A percentile compares a stretch with the other conserved stretches of the same genome.
phyloP scores from a whole-genome alignment of 2,888 invertebrate species.

The Meta bourneti region DNA sequence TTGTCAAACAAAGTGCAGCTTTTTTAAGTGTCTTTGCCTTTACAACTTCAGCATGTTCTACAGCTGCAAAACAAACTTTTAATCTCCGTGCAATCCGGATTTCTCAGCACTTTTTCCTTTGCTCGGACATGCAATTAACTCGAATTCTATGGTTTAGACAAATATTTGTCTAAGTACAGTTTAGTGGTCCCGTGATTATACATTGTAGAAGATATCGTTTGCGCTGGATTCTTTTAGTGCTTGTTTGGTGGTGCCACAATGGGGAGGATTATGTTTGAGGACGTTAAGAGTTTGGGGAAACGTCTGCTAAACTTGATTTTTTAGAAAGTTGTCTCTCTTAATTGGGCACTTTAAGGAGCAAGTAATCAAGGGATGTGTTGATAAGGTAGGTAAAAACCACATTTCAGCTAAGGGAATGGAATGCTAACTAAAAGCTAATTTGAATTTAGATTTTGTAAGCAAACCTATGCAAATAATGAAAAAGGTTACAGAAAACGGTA shows the following conservation, averaged over 20 bases:
- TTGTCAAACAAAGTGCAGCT: not conserved
- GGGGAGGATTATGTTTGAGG: not conserved
- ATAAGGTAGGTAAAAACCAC: not conserved
- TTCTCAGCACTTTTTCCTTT: conserved; percentile 14
- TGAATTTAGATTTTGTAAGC: too few species aligned
- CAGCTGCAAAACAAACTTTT: conserved; percentile 46
- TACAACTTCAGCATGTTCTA: conserved; percentile 28
- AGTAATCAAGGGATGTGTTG: not conserved
- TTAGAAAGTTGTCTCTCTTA: not conserved
- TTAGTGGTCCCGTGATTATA: not conserved
- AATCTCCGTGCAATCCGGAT: conserved; percentile 8
- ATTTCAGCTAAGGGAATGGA: not conserved
- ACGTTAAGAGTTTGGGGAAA: not conserved
- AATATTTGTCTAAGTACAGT: conserved; percentile 35
- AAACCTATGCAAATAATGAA: too few species aligned
- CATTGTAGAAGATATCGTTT: not conserved
- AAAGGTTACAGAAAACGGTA: too few species aligned
- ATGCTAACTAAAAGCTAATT: not conserved
- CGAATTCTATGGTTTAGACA: conserved; percentile 11
- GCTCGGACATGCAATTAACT: conserved; percentile 33
- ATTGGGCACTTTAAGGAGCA: not conserved
- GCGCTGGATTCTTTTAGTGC: not conserved
- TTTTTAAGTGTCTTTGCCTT: conserved; percentile 24
- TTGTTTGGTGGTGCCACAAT: not conserved
- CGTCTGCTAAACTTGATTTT: not conserved